Evolutionary conservation across 2,888 invertebrate species (phyloP).

Genomic region (Leuctra nigra): DNA sequence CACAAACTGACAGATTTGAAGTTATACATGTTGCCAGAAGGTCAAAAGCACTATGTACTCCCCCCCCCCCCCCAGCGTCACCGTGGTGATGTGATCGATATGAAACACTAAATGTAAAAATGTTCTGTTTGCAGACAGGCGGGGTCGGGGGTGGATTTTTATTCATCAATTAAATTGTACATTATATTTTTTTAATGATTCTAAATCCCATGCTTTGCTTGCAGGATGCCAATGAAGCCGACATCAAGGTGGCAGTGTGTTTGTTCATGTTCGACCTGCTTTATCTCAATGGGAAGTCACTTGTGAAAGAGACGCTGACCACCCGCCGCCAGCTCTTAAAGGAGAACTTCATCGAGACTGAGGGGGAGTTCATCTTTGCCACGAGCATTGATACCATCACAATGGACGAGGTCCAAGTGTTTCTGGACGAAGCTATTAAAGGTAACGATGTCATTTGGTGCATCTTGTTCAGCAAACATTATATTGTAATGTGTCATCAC

Average conservation of each 20-base stretch:
- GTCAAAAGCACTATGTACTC: too few relatives aligned
- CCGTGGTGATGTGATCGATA: too few relatives aligned
- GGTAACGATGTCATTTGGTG: too few relatives aligned
- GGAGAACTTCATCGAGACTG: conserved; percentile 60
- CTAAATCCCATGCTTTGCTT: conserved; percentile 14
- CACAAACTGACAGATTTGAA: too few relatives aligned
- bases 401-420: conserved; percentile 88
- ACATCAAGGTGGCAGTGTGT: conserved; percentile 85
- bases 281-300: conserved; percentile 78
- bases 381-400: conserved; percentile 70
- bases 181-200: background rate
- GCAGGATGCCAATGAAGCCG: conserved; percentile 63
- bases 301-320: conserved; percentile 71
- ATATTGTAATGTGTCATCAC: too few relatives aligned
- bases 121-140: too few relatives aligned
- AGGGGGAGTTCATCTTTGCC: conserved; percentile 86
- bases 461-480: too few relatives aligned
- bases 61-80: too few relatives aligned
- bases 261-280: conserved; percentile 95
- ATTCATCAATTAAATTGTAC: background rate
- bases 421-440: conserved; percentile 90
- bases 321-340: conserved; percentile 65
- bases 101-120: too few relatives aligned
- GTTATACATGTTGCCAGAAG: too few relatives aligned
- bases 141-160: background rate